Conservation (phyloP, 1,140 invertebrate species). For the Lepidurus apus region DNA sequence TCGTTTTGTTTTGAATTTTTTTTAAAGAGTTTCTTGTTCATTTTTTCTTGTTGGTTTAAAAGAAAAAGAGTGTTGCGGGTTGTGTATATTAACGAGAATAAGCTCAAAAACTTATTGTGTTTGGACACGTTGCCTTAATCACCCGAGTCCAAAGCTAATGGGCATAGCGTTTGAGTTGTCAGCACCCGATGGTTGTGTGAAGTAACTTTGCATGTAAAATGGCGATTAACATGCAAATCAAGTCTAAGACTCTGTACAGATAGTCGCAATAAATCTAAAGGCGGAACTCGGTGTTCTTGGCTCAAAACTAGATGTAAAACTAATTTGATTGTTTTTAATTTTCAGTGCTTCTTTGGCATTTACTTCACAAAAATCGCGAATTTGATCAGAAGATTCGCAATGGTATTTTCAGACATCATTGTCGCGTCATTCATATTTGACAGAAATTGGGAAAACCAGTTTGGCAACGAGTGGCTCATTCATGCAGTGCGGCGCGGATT, state of each 20-base stretch:
- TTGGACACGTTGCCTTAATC: constrained; percentile 14
- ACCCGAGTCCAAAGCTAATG: constrained; percentile 17
- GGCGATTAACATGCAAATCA: constrained; percentile 2
- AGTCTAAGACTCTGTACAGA: constrained; percentile 17
- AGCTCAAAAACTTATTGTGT: constrained; percentile 22
- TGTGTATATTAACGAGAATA: background rate
- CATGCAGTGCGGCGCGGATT: too few relatives aligned
- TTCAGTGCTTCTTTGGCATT: too few relatives aligned
- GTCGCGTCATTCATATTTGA: too few relatives aligned
- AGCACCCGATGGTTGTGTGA: constrained; percentile 14
- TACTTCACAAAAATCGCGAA: too few relatives aligned
- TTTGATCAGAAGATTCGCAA: too few relatives aligned
- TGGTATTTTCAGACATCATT: too few relatives aligned
- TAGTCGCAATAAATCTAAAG: constrained; percentile 3
- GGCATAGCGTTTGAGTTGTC: constrained; percentile 18
- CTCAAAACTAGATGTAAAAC: too few relatives aligned
- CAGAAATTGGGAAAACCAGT: too few relatives aligned
- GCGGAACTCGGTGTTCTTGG: too few relatives aligned
- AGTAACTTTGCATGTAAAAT: background rate
- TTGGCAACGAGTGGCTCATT: too few relatives aligned
- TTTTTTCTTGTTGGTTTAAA: background rate
- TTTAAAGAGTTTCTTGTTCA: background rate
- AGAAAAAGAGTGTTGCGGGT: background rate
- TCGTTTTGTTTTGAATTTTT: background rate
- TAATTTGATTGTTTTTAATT: too few relatives aligned